Base-by-base conservation (phyloP, 2,888 invertebrate species). In the Tinea trinotella region DNA sequence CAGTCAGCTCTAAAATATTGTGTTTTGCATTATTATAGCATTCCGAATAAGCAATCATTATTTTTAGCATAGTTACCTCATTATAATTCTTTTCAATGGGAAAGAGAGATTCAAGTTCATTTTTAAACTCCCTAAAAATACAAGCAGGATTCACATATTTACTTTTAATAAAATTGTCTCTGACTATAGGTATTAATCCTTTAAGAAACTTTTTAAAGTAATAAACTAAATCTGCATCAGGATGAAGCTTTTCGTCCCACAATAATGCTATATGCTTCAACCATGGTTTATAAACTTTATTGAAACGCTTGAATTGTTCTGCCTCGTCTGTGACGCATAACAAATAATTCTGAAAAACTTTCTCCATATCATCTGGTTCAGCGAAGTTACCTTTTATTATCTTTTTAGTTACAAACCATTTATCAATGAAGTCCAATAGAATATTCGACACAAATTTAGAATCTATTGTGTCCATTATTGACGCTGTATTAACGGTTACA, bases 51-150 rank as follows among this genome's bases (percentile, higher is more conserved):
- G 63, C 61, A 4, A 67, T 60, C 7, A 64, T 58, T 30, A 80
- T 58, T 53, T 70, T 71, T 69, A 73, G 73, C 13, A 58, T 64
- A n/a, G 68, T 70, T 54, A 79, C 19, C 46, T 70, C 55, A n/a
- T 68, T 36, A 54, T 80, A 81, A 58, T 76, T 68, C 62, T 75
- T 66, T 52, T 66, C 15, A 1, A 64, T 12, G 50, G 19, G 19
- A 2, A 46, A 19, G n/a, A 1, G n/a, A 2, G 18, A 9, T 18
- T 46, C 18, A 2, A 46, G 3, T 17, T 46, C 46, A 9, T 19
- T 19, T 10, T 46, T 18, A 2, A 46, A 9, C 10, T 46, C 3
- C 19, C 10, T 46, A 19, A 46, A 46, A 19, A 46, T n/a, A 19
- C 1, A 19, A 7, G 2, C 19, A 4, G 46, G n/a, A 10, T 46